Conservation (phyloP, 30 jellyfish, hydroid and myxozoan species). For the Cassiopea xamachana region DNA sequence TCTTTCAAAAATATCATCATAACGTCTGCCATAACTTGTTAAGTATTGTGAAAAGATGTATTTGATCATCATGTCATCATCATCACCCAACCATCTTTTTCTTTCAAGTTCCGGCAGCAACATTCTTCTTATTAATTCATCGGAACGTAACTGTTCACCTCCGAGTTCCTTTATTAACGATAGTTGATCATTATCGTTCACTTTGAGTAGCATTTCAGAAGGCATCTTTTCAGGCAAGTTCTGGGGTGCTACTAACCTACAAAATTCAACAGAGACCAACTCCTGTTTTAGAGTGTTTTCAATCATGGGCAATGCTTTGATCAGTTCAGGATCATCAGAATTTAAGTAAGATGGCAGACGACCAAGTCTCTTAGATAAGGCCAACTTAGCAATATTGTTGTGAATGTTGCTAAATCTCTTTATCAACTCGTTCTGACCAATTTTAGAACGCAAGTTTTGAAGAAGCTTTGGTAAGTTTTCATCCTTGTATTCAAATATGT, state of each 20-base stretch:
- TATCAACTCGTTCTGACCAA: not conserved
- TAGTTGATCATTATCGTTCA: not conserved
- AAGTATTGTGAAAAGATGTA: not conserved
- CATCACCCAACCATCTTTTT: not conserved
- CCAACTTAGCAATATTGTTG: not conserved
- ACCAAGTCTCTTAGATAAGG: not conserved
- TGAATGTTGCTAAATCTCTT: not conserved
- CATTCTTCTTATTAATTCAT: not conserved
- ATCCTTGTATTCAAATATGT: not conserved
- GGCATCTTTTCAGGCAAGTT: constrained; percentile 19
- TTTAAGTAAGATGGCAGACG: not conserved
- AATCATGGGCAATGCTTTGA: constrained; percentile 20
- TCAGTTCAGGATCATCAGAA: not conserved
- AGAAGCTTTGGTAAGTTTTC: not conserved
- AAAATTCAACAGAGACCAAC: constrained; percentile 21
- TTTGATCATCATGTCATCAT: not conserved
- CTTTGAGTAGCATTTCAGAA: not conserved
- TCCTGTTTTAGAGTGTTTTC: not conserved
- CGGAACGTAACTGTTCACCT: constrained; percentile 1
- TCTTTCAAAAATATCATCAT: not conserved
- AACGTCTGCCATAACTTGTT: not conserved
- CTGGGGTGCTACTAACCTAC: constrained; percentile 19
- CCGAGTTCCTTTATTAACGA: constrained; percentile 20
- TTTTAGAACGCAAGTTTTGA: not conserved
- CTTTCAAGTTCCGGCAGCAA: constrained; percentile 26